A percentile compares a stretch with the other conserved stretches of the same genome.
phyloP scores from a whole-genome alignment of 2,888 invertebrate species.

The Hydroisotoma schaefferi region DNA sequence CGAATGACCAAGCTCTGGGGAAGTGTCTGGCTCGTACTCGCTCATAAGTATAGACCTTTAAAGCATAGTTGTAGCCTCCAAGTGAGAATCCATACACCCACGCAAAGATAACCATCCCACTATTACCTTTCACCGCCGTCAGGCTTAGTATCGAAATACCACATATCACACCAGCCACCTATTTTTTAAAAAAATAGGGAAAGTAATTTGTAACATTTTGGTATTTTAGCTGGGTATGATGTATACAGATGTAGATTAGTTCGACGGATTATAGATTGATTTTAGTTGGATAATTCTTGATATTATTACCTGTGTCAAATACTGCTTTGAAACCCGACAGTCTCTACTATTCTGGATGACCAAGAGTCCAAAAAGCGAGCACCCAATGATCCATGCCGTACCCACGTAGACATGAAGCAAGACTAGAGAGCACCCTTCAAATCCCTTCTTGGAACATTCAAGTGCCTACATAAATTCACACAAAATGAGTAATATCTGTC shows the following conservation, averaged over 20 bases:
- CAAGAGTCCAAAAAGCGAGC: conserved; percentile 73
- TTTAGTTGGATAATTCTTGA: too few relatives aligned
- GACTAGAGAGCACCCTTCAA: conserved; percentile 40
- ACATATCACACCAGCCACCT: conserved; percentile 74
- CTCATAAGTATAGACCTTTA: conserved; percentile 87
- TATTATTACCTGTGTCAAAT: conserved; percentile 64
- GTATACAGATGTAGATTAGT: too few relatives aligned
- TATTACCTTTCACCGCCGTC: conserved; percentile 62
- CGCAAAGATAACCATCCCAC: conserved; percentile 63
- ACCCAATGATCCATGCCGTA: conserved; percentile 77
- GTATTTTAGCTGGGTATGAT: too few relatives aligned
- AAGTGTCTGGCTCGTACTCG: conserved; percentile 79
- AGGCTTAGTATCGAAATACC: conserved; percentile 72
- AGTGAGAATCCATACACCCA: conserved; percentile 68
- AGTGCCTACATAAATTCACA: conserved; percentile 25
- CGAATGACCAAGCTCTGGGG: conserved; percentile 83
- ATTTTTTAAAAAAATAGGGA: conserved; percentile 12
- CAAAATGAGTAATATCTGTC: background rate
- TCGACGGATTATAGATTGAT: too few relatives aligned
- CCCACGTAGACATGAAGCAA: conserved; percentile 70
- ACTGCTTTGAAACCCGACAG: conserved; percentile 79
- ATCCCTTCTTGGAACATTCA: conserved; percentile 36
- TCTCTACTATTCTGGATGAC: conserved; percentile 79
- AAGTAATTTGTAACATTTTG: background rate
- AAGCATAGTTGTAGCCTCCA: conserved; percentile 81